Evolutionary conservation across 2,797 vertebrate genomes (phyloP), one percentile per base, ranked within the genome.

Genomic region (Premnoplex brunnescens): DNA sequence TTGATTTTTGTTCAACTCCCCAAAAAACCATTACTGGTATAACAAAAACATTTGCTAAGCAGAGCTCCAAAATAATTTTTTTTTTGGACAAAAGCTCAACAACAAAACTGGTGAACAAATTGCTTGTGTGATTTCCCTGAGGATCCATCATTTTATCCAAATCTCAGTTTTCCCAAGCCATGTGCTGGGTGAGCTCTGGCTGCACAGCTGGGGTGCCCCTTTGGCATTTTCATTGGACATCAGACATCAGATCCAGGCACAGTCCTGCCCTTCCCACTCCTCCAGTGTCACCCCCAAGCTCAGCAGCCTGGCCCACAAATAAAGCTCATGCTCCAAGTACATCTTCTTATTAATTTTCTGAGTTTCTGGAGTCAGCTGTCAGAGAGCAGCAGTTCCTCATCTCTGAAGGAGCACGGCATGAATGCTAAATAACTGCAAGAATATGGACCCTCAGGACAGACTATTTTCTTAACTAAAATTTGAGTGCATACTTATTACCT

Each of bases 391-490:
- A 60, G 89, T 24, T 88, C 49, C 64, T 46, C 58, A 2, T 90
- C 91, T 80, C 87, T 18, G 43, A 88, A 88, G 91, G 85, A 93
- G 59, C 73, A 72, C 3, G 15, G 75, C 89, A 63, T 6, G 68
- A 88, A 74, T 85, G 64, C 9, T 10, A 41, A 94, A 72, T 58
- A 9, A 74, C 37, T 80, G 80, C 60, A 54, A 15, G 88, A 34
- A 46, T 77, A 28, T 2, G 41, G 17, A 62, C 83, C 93, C 94
- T 78, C 23, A 87, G 92, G 91, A 88, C 80, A 67, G 87, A 90
- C 94, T 90, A 94, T 94, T 95, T 93, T 89, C 92, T 92, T 96
- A 96, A 96, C 86, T 94, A 92, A 96, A 87, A 96, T 95, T 91
- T 92, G 89, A 91, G 67, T 59, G 92, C 89, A 63, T 82, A 90